Evolutionary conservation across 2,113 vertebrate species (phyloP), one percentile per base, ranked within the genome.

Genomic region (Neodontobutis hainanensis): DNA sequence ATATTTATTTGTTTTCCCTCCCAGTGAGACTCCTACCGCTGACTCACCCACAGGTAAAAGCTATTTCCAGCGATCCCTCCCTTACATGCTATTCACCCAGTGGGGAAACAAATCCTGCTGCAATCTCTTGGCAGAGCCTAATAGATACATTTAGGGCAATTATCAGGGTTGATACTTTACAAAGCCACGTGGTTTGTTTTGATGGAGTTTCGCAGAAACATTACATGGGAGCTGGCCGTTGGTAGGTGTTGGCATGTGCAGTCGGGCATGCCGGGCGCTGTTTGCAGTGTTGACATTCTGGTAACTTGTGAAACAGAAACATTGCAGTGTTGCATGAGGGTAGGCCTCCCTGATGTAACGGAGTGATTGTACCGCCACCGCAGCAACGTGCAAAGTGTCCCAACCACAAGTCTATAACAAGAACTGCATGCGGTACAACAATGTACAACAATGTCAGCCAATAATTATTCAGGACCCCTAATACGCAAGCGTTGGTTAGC

Each of bases 81-180:
- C 83, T 79, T 49, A 78, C 66, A 64, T 68, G 88, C 83, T 67
- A 79, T 90, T 87, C 63, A 52, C 84, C 84, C 85, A 3, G 46
- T 69, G 65, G 81, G 73, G 65, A 60, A 86, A 85, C 81, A 80
- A 75, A 83, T 82, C 66, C 67, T 43, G 34, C 19, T 56, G 63
- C n/a, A 0, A 59, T 72, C 1, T 27, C 43, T 50, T 84, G 72
- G 82, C 87, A 82, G 59, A 69, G 73, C 50, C 60, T 70, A 68
- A 85, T 78, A 67, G 68, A 63, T 78, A 74, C 69, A 86, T 87
- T 82, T 83, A 35, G 53, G 68, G 70, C 57, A 85, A 84, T 91
- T 89, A 83, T 73, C 15, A 11, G 5, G 19, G 27, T 45, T 68
- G 75, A 74, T 75, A 66, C 70, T 59, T 66, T 61, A 73, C 38